Base-by-base conservation (phyloP, 2,113 vertebrate genomes). In the Cinclus mexicanus region DNA sequence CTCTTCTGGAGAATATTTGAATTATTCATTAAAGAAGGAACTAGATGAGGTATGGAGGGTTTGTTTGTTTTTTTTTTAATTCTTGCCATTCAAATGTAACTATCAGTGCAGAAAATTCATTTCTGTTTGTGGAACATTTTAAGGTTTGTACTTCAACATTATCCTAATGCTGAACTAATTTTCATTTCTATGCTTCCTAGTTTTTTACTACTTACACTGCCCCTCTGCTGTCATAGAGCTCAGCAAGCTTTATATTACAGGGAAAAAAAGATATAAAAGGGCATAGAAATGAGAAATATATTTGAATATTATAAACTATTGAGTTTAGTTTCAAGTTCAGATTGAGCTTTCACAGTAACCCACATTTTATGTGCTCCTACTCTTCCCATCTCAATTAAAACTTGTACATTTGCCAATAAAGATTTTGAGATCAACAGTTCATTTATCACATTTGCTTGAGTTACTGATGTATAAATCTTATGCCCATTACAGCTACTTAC, bases 311-410 rank as follows among this genome's bases (percentile, higher is more conserved):
- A 86, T 57, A 68, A 93, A 46, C 41, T 23, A 56, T 3, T 19
- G 24, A 79, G 24, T 90, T 68, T 6, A 3, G 28, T 83, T 94
- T 70, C n/a, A 94, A 85, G 41, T 72, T 90, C 46, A 76, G 18
- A 83, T 37, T 26, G 57, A 87, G 81, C 49, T 94, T 90, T 35
- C 37, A 53, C n/a, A 59, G 24, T 76, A 57, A 72, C 49, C 71
- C 61, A 75, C 39, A 56, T 81, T 87, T 84, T n/a, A 72, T 57
- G 19, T 57, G 44, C 31, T 89, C 41, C 61, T 44, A 49, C 28
- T 86, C 70, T 76, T 72, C 70, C 20, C 23, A 64, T 69, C 69
- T 78, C 88, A 94, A 80, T 90, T 85, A 92, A 83, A 89, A 93
- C 31, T 76, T 76, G n/a, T 12, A 46, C 33, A 41, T n/a, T 79